phyloP scores from a whole-genome alignment of 2,888 invertebrate genomes.

The Drosophila emarginata region DNA sequence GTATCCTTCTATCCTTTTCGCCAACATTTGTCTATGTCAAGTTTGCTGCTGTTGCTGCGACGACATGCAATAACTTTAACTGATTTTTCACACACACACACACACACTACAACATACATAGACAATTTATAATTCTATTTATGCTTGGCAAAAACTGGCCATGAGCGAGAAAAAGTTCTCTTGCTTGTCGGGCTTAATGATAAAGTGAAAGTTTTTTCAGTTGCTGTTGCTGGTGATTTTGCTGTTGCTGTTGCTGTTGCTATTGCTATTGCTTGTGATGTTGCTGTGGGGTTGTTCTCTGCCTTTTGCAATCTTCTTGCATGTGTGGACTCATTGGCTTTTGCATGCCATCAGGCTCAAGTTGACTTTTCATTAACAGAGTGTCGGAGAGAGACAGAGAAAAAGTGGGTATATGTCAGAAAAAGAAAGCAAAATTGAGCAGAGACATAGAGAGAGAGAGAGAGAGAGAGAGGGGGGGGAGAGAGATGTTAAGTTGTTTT shows the following conservation, averaged over 20 bases:
- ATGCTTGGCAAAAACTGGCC: slow-evolving; percentile 41
- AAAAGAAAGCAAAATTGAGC: slow-evolving; percentile 28
- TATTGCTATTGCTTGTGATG: no score
- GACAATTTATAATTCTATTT: slow-evolving; percentile 52
- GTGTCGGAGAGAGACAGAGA: slow-evolving; percentile 6
- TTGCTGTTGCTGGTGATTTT: slow-evolving; percentile 17
- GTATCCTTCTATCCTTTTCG: slow-evolving; percentile 36
- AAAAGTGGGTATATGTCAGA: slow-evolving; percentile 21
- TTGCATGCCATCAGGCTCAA: slow-evolving; percentile 44
- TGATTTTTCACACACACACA: slow-evolving; percentile 45
- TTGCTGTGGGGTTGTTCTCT: slow-evolving; percentile 4
- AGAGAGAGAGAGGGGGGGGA: slow-evolving; percentile 4
- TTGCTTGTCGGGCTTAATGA: slow-evolving; percentile 48
- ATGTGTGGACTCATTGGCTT: slow-evolving; percentile 31
- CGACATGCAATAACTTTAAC: slow-evolving; percentile 54
- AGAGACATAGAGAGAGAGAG: slow-evolving; percentile 13
- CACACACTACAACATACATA: slow-evolving; percentile 2
- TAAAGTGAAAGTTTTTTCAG: slow-evolving; percentile 54
- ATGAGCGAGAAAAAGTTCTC: slow-evolving; percentile 42
- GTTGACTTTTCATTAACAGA: slow-evolving; percentile 51
- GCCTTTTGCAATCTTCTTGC: slow-evolving; percentile 34
- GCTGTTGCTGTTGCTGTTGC: neutral
- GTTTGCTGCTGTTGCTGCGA: slow-evolving; percentile 35
- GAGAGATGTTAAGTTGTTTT: slow-evolving; percentile 35
- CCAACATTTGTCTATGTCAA: slow-evolving; percentile 54